Conservation (phyloP, 2,113 vertebrate genomes). For the Zeus faber region DNA sequence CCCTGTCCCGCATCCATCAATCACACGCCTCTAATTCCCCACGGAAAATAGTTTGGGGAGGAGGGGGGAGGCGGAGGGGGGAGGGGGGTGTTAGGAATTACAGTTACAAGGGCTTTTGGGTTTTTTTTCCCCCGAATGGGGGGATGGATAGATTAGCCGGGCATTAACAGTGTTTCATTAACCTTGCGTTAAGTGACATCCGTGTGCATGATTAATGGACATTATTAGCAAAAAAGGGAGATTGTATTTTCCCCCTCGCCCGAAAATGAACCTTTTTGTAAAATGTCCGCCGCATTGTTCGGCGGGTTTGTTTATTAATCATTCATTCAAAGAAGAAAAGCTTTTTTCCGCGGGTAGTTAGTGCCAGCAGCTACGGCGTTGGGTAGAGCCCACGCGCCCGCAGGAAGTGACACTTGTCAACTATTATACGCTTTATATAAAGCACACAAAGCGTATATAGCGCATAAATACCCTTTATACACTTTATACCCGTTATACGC, state of each 20-base stretch:
- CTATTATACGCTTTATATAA: too few species aligned
- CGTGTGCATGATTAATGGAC: slow-evolving; percentile 71
- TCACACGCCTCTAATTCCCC: slow-evolving; percentile 48
- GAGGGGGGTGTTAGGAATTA: slow-evolving; percentile 52
- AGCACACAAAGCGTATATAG: too few species aligned
- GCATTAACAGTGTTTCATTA: slow-evolving; percentile 79
- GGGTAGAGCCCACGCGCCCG: background rate
- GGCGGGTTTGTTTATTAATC: slow-evolving; percentile 76
- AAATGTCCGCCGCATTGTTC: slow-evolving; percentile 68
- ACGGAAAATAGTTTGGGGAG: slow-evolving; percentile 53
- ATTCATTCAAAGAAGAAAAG: slow-evolving; percentile 57
- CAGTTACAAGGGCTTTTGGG: slow-evolving; percentile 65
- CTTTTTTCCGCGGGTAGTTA: too few species aligned
- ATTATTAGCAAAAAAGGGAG: slow-evolving; percentile 78
- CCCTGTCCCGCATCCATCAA: slow-evolving; percentile 71
- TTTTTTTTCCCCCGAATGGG: slow-evolving; percentile 65
- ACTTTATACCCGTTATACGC: too few species aligned
- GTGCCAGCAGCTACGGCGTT: background rate
- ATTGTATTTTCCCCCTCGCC: slow-evolving; percentile 72
- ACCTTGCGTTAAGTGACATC: slow-evolving; percentile 76
- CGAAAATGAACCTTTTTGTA: slow-evolving; percentile 71
- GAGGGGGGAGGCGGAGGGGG: background rate
- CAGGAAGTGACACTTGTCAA: too few species aligned
- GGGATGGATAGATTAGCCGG: slow-evolving; percentile 74
- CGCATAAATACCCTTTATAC: too few species aligned